Conservation (phyloP, 2,888 invertebrate species). For the Torymus texanus region DNA sequence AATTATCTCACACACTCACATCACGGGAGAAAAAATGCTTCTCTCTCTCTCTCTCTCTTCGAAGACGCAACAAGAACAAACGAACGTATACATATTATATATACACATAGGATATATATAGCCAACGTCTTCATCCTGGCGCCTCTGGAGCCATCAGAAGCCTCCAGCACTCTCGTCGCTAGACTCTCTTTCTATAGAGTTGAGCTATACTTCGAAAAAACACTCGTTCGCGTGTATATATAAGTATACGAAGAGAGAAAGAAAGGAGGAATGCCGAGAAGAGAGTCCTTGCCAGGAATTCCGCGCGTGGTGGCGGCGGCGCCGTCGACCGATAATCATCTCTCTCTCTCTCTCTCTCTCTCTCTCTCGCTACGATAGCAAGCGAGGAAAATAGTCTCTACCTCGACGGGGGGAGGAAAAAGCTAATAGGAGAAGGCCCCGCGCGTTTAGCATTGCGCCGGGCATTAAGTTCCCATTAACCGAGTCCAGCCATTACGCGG, state of each 20-base stretch:
- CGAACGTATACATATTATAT: no score
- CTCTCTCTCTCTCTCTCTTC: no score
- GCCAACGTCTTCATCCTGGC: no score
- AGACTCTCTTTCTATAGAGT: no score
- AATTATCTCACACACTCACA: no score
- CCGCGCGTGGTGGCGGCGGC: slow-evolving; percentile 42
- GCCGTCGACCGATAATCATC: slow-evolving; percentile 51
- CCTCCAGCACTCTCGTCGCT: no score
- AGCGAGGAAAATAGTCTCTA: slow-evolving; percentile 13
- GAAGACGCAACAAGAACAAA: no score
- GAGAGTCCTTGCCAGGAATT: slow-evolving; percentile 63
- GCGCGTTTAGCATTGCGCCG: slow-evolving; percentile 59
- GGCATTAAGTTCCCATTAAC: slow-evolving; percentile 69
- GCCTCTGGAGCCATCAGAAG: no score
- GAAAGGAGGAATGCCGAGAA: slow-evolving; percentile 4
- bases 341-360: slow-evolving; percentile 21
- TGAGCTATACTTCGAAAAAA: no score
- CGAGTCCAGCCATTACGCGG: slow-evolving; percentile 62
- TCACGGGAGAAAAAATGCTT: no score
- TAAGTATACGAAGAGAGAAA: neutral
- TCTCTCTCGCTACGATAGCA: slow-evolving; percentile 15
- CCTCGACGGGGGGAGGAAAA: neutral
- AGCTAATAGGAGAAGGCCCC: slow-evolving; percentile 13
- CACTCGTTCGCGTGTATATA: no score
- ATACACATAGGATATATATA: no score